Conservation (phyloP, 2,113 vertebrate genomes). For the Eonycteris spelaea region DNA sequence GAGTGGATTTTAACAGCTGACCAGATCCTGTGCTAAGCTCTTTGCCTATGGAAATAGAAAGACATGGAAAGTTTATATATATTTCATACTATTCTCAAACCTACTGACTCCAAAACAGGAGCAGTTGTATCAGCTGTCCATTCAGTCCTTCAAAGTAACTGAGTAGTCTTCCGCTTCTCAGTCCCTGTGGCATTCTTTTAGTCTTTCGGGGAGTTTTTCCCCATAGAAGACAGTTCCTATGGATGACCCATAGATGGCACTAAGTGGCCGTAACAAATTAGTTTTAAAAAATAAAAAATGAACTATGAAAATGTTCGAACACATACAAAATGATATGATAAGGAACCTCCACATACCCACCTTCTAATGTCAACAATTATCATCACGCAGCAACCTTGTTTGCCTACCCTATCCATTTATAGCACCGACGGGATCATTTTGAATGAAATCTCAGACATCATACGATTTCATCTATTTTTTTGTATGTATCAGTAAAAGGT, state of each 20-base stretch:
- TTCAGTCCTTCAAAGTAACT: neutral
- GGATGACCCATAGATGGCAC: conserved; percentile 42
- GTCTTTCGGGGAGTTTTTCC: neutral
- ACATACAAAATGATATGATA: neutral
- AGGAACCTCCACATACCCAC: neutral
- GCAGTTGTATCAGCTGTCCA: neutral
- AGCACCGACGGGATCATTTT: neutral
- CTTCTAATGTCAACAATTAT: neutral
- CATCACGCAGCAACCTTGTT: neutral
- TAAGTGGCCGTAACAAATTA: neutral
- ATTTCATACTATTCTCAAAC: neutral
- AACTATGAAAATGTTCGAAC: neutral
- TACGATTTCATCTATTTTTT: neutral
- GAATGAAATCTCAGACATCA: neutral
- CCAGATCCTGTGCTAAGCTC: neutral
- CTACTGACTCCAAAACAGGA: neutral
- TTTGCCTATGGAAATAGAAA: neutral
- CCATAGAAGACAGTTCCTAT: neutral
- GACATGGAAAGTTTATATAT: neutral
- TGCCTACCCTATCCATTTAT: neutral
- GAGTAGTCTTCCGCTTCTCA: neutral
- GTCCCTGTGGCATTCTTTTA: neutral
- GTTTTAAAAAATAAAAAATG: neutral
- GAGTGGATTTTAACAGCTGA: neutral
- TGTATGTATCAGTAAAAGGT: neutral